Base-by-base conservation (phyloP, 2,888 invertebrate genomes). In the Pantelozetes paolii region DNA sequence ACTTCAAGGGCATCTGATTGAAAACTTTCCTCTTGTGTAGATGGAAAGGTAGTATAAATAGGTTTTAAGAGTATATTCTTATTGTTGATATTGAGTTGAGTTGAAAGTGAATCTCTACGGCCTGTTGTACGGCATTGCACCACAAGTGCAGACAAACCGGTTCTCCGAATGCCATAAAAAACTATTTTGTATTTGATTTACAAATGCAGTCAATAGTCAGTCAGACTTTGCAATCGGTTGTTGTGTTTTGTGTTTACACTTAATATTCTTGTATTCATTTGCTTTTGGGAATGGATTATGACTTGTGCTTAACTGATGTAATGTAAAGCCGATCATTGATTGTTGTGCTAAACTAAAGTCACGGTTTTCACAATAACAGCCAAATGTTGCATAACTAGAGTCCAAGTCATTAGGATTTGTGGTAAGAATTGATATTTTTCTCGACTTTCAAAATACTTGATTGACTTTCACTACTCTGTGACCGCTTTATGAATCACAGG, bases 1-100 rank as follows among this genome's bases (percentile, higher is more conserved):
- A 67, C 40, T 67, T 40, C 67, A 67, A 67, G 42, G 67, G 30
- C 40, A 42, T 20, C n/a, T 67, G 67, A 67, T 45, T 6, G 32
- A 8, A 20, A 67, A 18, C 20, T 67, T 67, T 67, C 42, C 67
- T 72, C 42, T 18, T 57, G 57, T 45, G 36, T n/a, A n/a, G n/a
- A 50, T 50, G 3, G 50, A 5, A 9, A 50, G n/a, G 6, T 50
- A 50, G 20, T n/a, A 50, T 18, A 11, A 5, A 50, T n/a, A 50
- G 50, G 3, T 20, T n/a, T 5, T 18, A 50, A 5, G 50, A 26
- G 23, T 3, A 23, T 26, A 23, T 57, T 23, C 26, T 8, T 9
- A 57, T 57, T 57, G 3, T 57, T 23, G 2, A 18, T 45, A 40
- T 40, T 40, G 13, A 9, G 11, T 3, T 45, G 18, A 23, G 57